These are phyloP conservation scores for Turdus rufiventris DNA, from an alignment of 2,113 vertebrate species.

Conservation along the genomic window DNA sequence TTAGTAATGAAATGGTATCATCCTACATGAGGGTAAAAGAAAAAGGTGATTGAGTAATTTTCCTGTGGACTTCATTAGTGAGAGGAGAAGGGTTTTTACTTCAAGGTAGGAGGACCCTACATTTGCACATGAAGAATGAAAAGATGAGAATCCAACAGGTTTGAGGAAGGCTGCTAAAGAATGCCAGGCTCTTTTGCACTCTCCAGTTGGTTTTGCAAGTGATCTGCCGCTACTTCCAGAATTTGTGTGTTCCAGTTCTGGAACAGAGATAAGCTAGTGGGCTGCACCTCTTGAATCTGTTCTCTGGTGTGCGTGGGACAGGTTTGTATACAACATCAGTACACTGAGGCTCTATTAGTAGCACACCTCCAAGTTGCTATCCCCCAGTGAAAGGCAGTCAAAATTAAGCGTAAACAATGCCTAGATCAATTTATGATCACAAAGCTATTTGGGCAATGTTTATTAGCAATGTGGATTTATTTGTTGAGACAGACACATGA, in stretches of 20 bases:
- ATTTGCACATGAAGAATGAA: not conserved
- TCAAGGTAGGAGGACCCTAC: not conserved
- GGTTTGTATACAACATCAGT: not conserved
- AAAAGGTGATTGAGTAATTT: not conserved
- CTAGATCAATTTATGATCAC: not conserved
- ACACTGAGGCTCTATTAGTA: not conserved
- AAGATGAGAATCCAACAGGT: not conserved
- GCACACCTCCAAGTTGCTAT: not conserved
- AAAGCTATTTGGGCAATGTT: not conserved
- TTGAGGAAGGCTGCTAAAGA: not conserved
- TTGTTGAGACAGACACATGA: not conserved
- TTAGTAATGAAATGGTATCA: not conserved
- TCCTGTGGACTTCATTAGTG: not conserved
- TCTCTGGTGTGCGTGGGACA: fast-evolving
- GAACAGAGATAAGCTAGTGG: not conserved
- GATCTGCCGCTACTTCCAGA: not conserved
- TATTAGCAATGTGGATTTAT: not conserved
- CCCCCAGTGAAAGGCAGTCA: not conserved
- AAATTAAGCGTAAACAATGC: not conserved
- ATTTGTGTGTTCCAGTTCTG: not conserved
- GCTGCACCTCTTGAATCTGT: not conserved
- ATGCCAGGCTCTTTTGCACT: not conserved
- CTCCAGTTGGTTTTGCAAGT: not conserved
- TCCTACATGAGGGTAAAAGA: not conserved
- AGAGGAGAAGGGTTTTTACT: not conserved